Conservation (phyloP, 2,113 vertebrate genomes). For the Spilogale gracilis region DNA sequence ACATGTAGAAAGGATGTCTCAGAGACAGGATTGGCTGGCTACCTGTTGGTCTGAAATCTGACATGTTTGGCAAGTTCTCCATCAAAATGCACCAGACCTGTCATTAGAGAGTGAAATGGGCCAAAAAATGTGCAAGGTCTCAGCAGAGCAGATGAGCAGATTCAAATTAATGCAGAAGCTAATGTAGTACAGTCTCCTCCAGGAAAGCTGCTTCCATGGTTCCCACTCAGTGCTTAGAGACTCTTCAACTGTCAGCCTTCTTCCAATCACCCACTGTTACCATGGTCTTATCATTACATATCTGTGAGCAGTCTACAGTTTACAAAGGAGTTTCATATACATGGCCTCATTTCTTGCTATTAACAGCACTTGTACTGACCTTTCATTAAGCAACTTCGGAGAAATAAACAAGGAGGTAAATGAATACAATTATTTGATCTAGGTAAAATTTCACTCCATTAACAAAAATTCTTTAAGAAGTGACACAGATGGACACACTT, state of each 20-base stretch:
- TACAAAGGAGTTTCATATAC: not conserved
- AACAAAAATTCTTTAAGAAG: not conserved
- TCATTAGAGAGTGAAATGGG: slow-evolving; percentile 62
- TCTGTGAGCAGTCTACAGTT: not conserved
- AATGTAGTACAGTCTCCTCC: not conserved
- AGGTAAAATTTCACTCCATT: not conserved
- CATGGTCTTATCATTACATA: not conserved
- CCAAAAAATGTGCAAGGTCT: slow-evolving; percentile 2
- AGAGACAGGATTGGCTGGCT: slow-evolving; percentile 33
- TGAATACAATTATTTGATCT: slow-evolving; percentile 25
- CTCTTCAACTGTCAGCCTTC: not conserved
- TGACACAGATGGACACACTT: not conserved
- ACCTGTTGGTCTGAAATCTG: slow-evolving; percentile 63
- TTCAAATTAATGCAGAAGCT: slow-evolving; percentile 61
- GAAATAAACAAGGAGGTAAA: slow-evolving; percentile 61
- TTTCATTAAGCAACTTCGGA: slow-evolving; percentile 53
- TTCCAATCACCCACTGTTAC: not conserved
- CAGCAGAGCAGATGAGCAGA: slow-evolving; percentile 57
- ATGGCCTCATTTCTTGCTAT: not conserved
- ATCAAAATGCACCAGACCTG: slow-evolving; percentile 66
- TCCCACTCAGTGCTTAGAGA: not conserved
- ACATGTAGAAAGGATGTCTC: slow-evolving; percentile 30
- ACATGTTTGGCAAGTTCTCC: slow-evolving; percentile 69
- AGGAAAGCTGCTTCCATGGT: not conserved
- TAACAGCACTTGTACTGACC: not conserved